Conservation (phyloP, 1,140 invertebrate genomes). For the Brachionus paranguensis region DNA sequence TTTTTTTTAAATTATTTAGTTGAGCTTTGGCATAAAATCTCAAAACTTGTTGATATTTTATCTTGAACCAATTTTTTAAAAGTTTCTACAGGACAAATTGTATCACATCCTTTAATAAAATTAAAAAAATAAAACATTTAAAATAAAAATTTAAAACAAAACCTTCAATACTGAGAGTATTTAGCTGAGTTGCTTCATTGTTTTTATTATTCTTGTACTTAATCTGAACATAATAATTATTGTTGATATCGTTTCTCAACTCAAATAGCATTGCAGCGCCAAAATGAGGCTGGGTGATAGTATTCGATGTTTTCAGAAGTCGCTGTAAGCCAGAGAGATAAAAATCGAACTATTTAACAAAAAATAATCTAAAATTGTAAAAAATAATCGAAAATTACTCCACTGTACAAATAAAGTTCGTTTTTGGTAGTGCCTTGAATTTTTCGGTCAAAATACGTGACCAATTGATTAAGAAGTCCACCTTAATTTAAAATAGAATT, state of each 20-base stretch:
- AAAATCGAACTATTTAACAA: not conserved
- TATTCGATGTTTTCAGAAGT: not conserved
- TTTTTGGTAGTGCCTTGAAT: not conserved
- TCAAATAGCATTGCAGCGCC: not conserved
- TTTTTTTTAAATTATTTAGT: not conserved
- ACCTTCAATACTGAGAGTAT: not conserved
- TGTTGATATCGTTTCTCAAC: not conserved
- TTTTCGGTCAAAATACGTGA: not conserved
- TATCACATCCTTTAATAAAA: not conserved
- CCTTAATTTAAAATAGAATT: not conserved
- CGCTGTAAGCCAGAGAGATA: not conserved
- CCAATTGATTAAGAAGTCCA: not conserved
- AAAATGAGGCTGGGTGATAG: not conserved
- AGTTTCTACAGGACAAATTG: not conserved
- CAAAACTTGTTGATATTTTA: not conserved
- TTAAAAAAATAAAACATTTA: not conserved
- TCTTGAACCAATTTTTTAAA: not conserved
- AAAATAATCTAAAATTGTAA: not conserved
- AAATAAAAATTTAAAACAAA: not conserved
- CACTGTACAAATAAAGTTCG: not conserved
- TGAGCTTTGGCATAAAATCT: not conserved
- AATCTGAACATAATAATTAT: not conserved
- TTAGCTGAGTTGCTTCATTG: not conserved
- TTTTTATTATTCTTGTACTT: not conserved
- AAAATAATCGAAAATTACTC: not conserved